Percentiles rank a stretch among this genome's conserved stretches.
Evolutionary conservation across 2,113 vertebrate genomes (phyloP).

Genomic region (Zonotrichia leucophrys): DNA sequence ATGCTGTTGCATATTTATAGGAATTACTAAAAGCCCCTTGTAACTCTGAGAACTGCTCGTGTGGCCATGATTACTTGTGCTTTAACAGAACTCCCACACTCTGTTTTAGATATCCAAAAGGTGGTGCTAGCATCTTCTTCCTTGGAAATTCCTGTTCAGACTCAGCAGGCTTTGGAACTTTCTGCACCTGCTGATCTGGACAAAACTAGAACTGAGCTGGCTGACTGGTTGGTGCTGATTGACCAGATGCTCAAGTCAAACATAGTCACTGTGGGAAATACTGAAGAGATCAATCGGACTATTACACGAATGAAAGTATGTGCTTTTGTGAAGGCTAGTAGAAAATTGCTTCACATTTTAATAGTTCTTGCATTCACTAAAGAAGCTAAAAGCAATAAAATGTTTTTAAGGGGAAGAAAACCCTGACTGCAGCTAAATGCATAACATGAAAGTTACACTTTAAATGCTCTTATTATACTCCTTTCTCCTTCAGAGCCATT

Average conservation of each 20-base stretch:
- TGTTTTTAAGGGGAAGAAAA: background rate
- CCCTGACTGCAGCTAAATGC: background rate
- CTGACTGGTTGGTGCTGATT: constrained; percentile 91
- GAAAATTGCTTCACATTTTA: background rate
- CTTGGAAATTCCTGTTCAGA: constrained; percentile 72
- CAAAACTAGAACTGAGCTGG: constrained; percentile 89
- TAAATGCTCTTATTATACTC: background rate
- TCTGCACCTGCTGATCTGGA: constrained; percentile 89
- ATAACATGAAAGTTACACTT: background rate
- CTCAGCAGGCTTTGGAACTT: constrained; percentile 73
- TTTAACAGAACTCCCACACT: background rate
- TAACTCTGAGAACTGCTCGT: background rate
- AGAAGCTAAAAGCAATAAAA: background rate
- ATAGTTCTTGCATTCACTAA: background rate
- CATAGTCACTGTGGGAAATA: constrained; percentile 93
- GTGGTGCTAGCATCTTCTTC: constrained; percentile 74
- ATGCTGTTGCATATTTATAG: background rate
- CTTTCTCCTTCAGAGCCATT: background rate
- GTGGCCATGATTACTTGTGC: background rate
- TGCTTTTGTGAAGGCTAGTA: background rate
- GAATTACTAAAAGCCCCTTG: fast-evolving
- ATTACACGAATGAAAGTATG: constrained; percentile 90
- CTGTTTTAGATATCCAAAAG: constrained; percentile 77
- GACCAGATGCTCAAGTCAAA: constrained; percentile 97
- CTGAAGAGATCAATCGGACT: constrained; percentile 89